phyloP scores from a whole-genome alignment of 2,888 invertebrate species.

The Drosophila niveifrons region DNA sequence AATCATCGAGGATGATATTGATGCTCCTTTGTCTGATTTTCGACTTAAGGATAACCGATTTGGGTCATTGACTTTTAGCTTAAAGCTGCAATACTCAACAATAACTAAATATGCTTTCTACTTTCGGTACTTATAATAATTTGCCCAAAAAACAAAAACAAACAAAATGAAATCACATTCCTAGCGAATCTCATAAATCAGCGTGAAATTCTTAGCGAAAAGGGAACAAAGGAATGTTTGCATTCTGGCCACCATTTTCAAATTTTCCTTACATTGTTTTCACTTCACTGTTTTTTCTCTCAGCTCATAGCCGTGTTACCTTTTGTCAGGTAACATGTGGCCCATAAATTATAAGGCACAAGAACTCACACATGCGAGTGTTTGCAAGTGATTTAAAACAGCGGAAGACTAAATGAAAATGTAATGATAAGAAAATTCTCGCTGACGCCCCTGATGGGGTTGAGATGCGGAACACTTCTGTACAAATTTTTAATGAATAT shows the following conservation, averaged over 20 bases:
- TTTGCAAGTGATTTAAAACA: conserved; percentile 50
- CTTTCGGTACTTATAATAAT: neutral
- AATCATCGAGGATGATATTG: conserved; percentile 66
- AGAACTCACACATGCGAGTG: conserved; percentile 28
- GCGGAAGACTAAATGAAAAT: conserved; percentile 53
- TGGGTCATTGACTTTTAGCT: conserved; percentile 38
- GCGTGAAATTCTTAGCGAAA: conserved; percentile 70
- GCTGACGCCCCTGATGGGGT: conserved; percentile 20
- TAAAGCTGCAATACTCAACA: conserved; percentile 32
- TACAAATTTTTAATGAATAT: conserved; percentile 66
- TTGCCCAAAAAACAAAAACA: conserved; percentile 3
- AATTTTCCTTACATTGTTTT: conserved; percentile 63
- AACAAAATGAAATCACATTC: conserved; percentile 31
- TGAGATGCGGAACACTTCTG: conserved; percentile 28
- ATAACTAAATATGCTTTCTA: neutral
- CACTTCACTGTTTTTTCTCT: conserved; percentile 46
- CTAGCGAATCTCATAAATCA: conserved; percentile 68
- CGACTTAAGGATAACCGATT: conserved; percentile 13
- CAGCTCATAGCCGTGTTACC: conserved; percentile 46
- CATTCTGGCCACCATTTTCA: conserved; percentile 45
- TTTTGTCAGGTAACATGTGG: conserved; percentile 75
- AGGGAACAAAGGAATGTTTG: conserved; percentile 61
- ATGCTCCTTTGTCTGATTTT: conserved; percentile 42
- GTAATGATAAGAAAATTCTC: conserved; percentile 42
- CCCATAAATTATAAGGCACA: conserved; percentile 72